Percentiles rank a stretch among this genome's conserved stretches.
phyloP scores from a whole-genome alignment of 2,888 invertebrate genomes.

The Magallana nippona region DNA sequence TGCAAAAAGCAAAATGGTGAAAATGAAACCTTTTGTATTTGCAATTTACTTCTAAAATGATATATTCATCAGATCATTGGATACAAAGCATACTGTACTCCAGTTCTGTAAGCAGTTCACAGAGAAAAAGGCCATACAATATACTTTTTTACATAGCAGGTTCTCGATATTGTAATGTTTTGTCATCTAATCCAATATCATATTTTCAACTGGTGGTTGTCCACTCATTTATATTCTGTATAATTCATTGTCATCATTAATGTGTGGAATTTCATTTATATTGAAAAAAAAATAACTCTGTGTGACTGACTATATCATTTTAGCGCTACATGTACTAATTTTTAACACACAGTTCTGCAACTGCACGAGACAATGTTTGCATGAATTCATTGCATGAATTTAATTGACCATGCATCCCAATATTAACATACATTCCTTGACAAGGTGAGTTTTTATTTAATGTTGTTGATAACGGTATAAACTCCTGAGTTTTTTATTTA shows the following conservation, averaged over 20 bases:
- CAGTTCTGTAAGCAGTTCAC: slow-evolving; percentile 12
- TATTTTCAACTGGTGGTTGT: neutral
- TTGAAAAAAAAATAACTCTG: slow-evolving; percentile 3
- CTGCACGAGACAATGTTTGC: slow-evolving; percentile 16
- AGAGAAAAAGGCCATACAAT: neutral
- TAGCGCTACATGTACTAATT: slow-evolving; percentile 4
- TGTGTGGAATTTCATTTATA: neutral
- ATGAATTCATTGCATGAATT: slow-evolving; percentile 9
- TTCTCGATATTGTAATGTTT: neutral
- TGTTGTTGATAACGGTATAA: too few species aligned
- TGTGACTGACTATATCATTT: slow-evolving; percentile 19
- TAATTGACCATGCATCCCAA: neutral
- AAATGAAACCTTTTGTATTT: slow-evolving; percentile 16
- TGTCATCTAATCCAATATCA: slow-evolving; percentile 19
- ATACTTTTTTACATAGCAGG: neutral
- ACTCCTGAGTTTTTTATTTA: too few species aligned
- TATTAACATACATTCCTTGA: neutral
- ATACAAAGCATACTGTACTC: slow-evolving; percentile 10
- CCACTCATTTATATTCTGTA: slow-evolving; percentile 3
- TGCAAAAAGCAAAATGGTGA: slow-evolving; percentile 19
- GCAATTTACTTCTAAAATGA: neutral
- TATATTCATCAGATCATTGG: slow-evolving; percentile 16
- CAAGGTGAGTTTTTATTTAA: slow-evolving; percentile 4
- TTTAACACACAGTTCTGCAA: neutral
- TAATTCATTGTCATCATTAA: slow-evolving; percentile 6